Conservation (phyloP, 2,113 vertebrate genomes). For the Recurvirostra avosetta region DNA sequence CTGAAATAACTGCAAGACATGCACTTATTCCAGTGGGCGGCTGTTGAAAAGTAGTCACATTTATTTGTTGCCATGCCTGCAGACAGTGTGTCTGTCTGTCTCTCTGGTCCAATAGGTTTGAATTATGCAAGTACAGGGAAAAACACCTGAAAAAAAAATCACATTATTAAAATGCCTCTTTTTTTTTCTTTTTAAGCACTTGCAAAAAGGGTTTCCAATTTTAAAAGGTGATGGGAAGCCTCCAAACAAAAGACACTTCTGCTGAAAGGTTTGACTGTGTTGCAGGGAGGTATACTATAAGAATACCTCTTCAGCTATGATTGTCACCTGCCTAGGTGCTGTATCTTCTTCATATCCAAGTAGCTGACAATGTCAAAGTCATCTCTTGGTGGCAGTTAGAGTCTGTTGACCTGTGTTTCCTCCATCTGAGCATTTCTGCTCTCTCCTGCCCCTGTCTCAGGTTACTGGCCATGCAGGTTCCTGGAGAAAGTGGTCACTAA, state of each 20-base stretch:
- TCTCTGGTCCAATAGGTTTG: not conserved
- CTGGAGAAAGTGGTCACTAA: not conserved
- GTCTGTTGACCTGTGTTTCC: not conserved
- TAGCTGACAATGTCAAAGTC: not conserved
- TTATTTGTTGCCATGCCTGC: constrained; percentile 57
- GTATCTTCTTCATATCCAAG: not conserved
- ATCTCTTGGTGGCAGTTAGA: not conserved
- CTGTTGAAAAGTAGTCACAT: constrained; percentile 29
- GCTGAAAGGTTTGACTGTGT: not conserved
- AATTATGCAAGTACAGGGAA: not conserved
- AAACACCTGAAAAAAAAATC: not conserved
- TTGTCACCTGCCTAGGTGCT: not conserved
- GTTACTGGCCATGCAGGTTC: not conserved
- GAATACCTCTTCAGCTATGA: not conserved
- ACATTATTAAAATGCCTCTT: not conserved
- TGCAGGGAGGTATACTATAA: not conserved
- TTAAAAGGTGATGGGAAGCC: not conserved
- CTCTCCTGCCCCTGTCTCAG: not conserved
- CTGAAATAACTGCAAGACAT: constrained; percentile 9
- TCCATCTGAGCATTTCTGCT: not conserved
- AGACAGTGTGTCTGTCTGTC: constrained; percentile 41
- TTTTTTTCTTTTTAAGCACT: not conserved
- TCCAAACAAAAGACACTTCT: not conserved
- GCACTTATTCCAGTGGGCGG: constrained; percentile 12
- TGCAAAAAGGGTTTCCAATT: not conserved